Conservation (phyloP, 2,888 invertebrate species). For the Mimas tiliae region DNA sequence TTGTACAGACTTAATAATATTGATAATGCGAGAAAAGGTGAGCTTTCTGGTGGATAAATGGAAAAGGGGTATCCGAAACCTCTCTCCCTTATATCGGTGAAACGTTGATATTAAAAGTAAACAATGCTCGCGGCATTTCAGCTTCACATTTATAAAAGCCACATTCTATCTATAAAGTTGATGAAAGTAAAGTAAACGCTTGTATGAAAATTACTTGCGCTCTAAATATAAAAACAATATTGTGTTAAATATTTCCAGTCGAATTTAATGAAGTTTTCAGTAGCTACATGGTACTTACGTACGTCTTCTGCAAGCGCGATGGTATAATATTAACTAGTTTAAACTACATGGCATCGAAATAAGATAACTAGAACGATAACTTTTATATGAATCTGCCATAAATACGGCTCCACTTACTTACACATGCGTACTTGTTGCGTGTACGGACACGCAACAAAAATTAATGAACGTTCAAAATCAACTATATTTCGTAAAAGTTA, state of each 20-base stretch:
- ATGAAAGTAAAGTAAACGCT: conserved; percentile 36
- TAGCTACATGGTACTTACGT: background rate
- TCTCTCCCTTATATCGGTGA: conserved; percentile 31
- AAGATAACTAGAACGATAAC: no score
- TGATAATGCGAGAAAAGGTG: conserved; percentile 32
- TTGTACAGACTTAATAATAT: background rate
- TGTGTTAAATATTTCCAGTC: conserved; percentile 1
- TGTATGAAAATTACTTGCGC: conserved; percentile 16
- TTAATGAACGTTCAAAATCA: no score
- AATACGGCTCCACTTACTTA: no score
- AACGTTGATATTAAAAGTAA: conserved; percentile 56
- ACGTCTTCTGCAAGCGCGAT: background rate
- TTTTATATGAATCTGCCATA: no score
- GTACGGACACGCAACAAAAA: no score
- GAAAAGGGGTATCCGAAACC: conserved; percentile 39
- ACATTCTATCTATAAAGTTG: conserved; percentile 23
- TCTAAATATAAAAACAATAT: conserved; percentile 14
- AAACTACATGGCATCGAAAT: no score
- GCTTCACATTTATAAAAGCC: conserved; percentile 36
- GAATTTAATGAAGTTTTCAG: background rate
- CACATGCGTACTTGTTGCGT: no score
- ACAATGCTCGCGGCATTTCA: conserved; percentile 50
- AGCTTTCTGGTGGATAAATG: conserved; percentile 34
- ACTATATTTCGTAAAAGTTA: no score
- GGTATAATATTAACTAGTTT: no score